A percentile compares a stretch with the other conserved stretches of the same genome.
These are phyloP conservation scores for Amphiprion ocellaris DNA, from an alignment of 2,113 vertebrate genomes.

Conservation along the genomic window DNA sequence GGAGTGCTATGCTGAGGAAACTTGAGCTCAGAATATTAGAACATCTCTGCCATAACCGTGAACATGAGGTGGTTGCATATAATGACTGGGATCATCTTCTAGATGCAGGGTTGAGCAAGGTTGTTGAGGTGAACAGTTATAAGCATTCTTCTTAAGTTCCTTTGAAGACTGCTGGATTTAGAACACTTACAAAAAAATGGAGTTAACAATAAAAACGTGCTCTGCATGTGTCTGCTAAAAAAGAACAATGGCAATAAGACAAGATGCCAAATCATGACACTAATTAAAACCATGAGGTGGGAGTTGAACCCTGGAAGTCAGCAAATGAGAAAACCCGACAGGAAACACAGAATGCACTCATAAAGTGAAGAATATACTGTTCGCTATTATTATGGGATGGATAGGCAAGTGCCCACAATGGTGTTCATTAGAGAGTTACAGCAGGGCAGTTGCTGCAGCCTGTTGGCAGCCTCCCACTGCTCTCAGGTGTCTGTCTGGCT, in stretches of 20 bases:
- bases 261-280: not conserved
- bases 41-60: not conserved
- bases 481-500: slow-evolving; percentile 66
- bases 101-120: not conserved
- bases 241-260: not conserved
- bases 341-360: not conserved
- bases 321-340: not conserved
- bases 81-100: no score
- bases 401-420: slow-evolving; percentile 12
- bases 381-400: slow-evolving; percentile 6
- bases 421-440: slow-evolving; percentile 15
- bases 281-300: not conserved
- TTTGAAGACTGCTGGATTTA: no score
- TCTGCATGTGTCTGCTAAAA: not conserved
- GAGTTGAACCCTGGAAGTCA: not conserved
- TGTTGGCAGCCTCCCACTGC: slow-evolving; percentile 48
- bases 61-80: no score
- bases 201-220: not conserved
- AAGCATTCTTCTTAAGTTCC: not conserved
- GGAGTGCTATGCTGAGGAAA: not conserved
- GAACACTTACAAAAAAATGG: no score
- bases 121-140: not conserved
- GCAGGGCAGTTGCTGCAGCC: slow-evolving; percentile 44
- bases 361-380: not conserved
- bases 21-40: not conserved